Evolutionary conservation across 2,113 vertebrate species (phyloP), one percentile per base, ranked within the genome.

Genomic region (Arizona elegans): DNA sequence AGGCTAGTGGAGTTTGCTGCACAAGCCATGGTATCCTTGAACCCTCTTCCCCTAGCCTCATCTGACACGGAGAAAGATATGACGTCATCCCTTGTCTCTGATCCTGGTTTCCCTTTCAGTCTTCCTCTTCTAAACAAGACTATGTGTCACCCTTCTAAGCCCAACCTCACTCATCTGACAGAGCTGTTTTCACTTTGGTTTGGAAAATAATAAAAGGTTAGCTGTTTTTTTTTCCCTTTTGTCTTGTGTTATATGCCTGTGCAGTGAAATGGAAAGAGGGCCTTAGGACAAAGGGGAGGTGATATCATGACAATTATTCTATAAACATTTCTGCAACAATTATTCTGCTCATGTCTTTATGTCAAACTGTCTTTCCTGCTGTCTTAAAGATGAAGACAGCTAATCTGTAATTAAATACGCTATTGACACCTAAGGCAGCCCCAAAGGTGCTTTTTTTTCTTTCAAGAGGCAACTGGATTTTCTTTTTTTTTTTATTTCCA

Each of bases 351-450:
- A 38, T n/a, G 29, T 91, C 70, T 55, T 90, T 17, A 50, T 50
- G 54, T 13, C 33, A n/a, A 52, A 9, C 99, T 94, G 3, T 59
- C 17, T 59, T 56, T 91, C 29, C 13, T 54, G 21, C 23, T 2
- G 26, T 26, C 33, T 86, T 91, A 85, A 85, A 56, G 33, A 58
- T 11, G 12, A 70, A 70, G 12, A 15, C 5, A n/a, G 65, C 29
- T 33, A 70, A 70, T n/a, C 65, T n/a, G 65, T n/a, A n/a, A 10
- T 13, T 12, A 33, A 70, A 70, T 33, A 33, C 0, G 5, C 65
- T 65, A 21, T n/a, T 47, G 1, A 89, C 55, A 47, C 24, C 52
- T 33, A 38, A 29, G 50, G 12, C 65, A 98, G 98, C 94, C 99
- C 98, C 2, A 98, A 55, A 55, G 15, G 54, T 55, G 54, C 3